Conservation (phyloP, 2,113 vertebrate genomes). For the Mesocricetus auratus region DNA sequence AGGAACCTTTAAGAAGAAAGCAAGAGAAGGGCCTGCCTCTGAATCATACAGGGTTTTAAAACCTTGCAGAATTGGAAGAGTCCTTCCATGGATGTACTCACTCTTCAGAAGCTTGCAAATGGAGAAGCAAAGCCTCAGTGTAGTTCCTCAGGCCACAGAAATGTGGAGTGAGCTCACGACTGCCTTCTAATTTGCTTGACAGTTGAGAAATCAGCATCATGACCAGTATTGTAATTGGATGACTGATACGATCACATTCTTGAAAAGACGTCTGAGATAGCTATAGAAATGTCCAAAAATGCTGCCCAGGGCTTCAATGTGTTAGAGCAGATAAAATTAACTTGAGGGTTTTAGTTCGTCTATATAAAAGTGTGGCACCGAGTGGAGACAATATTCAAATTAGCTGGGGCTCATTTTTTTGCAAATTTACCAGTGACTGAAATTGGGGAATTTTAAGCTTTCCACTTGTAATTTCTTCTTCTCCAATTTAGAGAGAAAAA, state of each 20-base stretch:
- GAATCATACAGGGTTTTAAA: constrained; percentile 39
- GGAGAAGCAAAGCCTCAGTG: not conserved
- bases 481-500: constrained; percentile 93
- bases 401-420: constrained; percentile 20
- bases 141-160: not conserved
- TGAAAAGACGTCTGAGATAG: not conserved
- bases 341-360: not conserved
- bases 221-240: not conserved
- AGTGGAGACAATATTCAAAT: not conserved
- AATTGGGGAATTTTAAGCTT: constrained; percentile 5
- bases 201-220: not conserved
- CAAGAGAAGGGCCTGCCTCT: constrained; percentile 50
- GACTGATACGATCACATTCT: not conserved
- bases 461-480: constrained; percentile 30
- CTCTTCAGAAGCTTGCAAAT: not conserved
- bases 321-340: not conserved
- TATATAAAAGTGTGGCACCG: not conserved
- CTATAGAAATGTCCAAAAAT: not conserved
- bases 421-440: not conserved
- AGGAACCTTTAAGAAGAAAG: constrained; percentile 21
- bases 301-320: not conserved
- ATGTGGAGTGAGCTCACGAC: no score
- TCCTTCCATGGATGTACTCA: constrained; percentile 36
- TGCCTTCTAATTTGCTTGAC: not conserved
- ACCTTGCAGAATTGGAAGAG: constrained; percentile 19